These are phyloP conservation scores for Narcine bancroftii DNA, from an alignment of 2,113 vertebrate genomes.

Conservation along the genomic window DNA sequence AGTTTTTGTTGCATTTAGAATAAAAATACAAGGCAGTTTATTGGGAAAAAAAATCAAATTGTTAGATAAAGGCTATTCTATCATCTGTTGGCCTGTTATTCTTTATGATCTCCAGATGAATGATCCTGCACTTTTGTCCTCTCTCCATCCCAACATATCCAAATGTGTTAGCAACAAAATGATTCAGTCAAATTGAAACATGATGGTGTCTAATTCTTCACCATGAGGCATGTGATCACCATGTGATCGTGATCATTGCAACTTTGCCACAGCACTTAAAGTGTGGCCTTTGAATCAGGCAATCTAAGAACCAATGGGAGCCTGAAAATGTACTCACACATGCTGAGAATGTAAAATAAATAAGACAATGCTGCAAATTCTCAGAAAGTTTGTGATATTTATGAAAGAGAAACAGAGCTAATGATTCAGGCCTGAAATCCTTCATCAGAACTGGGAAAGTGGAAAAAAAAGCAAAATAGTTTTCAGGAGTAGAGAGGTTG, in stretches of 20 bases:
- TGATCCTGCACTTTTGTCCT: not conserved
- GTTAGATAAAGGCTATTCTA: not conserved
- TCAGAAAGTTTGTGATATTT: too few species aligned
- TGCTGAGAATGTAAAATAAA: too few species aligned
- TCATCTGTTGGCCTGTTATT: not conserved
- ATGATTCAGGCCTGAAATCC: too few species aligned
- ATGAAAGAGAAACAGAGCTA: too few species aligned
- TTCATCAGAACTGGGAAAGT: too few species aligned
- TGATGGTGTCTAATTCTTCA: not conserved
- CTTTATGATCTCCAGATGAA: not conserved
- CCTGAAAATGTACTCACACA: too few species aligned
- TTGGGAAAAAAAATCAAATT: not conserved
- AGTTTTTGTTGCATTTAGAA: not conserved
- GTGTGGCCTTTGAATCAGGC: not conserved
- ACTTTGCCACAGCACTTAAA: not conserved
- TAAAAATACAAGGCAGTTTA: not conserved
- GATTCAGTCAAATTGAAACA: not conserved
- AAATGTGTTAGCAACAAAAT: not conserved
- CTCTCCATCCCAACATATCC: not conserved
- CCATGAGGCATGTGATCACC: not conserved
- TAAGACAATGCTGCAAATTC: too few species aligned
- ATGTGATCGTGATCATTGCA: not conserved
- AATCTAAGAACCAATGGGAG: not conserved
- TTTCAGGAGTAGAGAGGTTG: too few species aligned
- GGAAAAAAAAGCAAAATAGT: too few species aligned